Conservation (phyloP, 2,113 vertebrate species). For the Antigone vipio region DNA sequence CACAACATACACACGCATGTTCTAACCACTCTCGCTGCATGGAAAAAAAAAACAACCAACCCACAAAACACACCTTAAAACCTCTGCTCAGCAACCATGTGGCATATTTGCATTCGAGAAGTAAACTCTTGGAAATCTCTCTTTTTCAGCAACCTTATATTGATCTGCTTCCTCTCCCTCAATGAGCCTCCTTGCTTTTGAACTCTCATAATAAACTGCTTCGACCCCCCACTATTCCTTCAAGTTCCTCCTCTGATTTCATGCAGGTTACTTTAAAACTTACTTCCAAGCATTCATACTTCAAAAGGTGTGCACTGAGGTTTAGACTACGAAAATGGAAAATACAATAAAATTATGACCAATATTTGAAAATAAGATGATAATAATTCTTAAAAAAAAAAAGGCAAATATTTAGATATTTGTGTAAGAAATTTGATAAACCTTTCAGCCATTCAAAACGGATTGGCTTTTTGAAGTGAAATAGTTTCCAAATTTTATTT, state of each 20-base stretch:
- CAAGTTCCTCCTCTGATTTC: neutral
- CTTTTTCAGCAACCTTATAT: neutral
- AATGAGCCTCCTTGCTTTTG: neutral
- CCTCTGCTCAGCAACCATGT: neutral
- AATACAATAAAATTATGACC: neutral
- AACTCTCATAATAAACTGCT: neutral
- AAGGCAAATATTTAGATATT: neutral
- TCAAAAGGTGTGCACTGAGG: neutral
- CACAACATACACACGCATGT: accelerated
- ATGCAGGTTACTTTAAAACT: neutral
- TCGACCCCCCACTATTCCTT: neutral
- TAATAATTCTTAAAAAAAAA: neutral
- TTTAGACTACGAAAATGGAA: neutral
- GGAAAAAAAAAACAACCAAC: neutral
- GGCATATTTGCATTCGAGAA: neutral
- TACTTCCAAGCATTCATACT: neutral
- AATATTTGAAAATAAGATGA: neutral
- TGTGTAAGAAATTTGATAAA: neutral
- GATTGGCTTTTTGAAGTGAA: neutral
- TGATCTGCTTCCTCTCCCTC: neutral
- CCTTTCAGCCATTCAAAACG: neutral
- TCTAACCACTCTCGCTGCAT: neutral
- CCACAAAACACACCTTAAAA: neutral
- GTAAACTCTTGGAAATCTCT: neutral
- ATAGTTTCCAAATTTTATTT: neutral